phyloP scores from a whole-genome alignment of 2,888 invertebrate species.

The Andrena haemorrhoa region DNA sequence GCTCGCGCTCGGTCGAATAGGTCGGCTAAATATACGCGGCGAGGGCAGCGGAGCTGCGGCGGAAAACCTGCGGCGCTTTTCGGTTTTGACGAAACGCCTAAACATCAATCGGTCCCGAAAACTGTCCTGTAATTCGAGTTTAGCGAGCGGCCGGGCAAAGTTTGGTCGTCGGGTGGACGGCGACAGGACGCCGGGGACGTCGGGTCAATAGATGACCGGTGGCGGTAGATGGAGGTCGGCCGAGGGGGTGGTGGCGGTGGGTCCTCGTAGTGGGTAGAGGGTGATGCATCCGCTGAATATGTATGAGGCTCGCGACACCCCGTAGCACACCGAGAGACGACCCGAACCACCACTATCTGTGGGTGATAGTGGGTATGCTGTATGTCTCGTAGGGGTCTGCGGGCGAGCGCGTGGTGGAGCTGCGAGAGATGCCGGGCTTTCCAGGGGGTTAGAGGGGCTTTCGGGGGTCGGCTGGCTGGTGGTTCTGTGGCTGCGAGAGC shows the following conservation, averaged over 20 bases:
- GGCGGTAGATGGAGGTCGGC: constrained; percentile 79
- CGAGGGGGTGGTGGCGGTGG: constrained; percentile 72
- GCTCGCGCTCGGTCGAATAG: not conserved
- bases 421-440: constrained; percentile 62
- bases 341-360: constrained; percentile 83
- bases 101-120: constrained; percentile 84
- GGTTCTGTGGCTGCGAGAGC: constrained; percentile 75
- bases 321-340: constrained; percentile 80
- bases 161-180: constrained; percentile 77
- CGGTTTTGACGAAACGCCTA: constrained; percentile 82
- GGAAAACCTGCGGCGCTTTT: constrained; percentile 72
- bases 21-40: not conserved
- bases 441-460: constrained; percentile 56
- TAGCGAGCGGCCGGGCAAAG: constrained; percentile 75
- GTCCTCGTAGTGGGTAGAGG: constrained; percentile 71
- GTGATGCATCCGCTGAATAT: constrained; percentile 89
- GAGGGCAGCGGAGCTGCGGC: not conserved
- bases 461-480: constrained; percentile 63
- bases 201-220: constrained; percentile 80
- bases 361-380: constrained; percentile 84
- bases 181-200: constrained; percentile 47
- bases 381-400: constrained; percentile 82
- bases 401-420: constrained; percentile 63
- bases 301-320: constrained; percentile 87
- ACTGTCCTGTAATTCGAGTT: constrained; percentile 84